A percentile compares a stretch with the other conserved stretches of the same genome.
Evolutionary conservation across 2,113 vertebrate genomes (phyloP).

Genomic region (Typhlomys cinereus): DNA sequence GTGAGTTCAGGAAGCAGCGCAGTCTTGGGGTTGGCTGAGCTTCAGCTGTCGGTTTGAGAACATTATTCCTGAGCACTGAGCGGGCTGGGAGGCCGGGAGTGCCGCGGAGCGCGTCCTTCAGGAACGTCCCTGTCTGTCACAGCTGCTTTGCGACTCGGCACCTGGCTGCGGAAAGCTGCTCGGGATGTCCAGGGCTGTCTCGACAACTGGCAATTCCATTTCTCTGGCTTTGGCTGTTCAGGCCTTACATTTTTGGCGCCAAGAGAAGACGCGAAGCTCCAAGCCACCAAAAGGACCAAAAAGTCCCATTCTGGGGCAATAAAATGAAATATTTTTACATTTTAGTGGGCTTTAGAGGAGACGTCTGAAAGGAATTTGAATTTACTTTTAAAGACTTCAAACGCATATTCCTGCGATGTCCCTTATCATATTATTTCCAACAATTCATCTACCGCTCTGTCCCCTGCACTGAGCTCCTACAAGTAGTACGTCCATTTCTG

Average conservation of each 20-base stretch:
- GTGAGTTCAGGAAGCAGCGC: neutral
- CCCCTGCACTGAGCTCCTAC: neutral
- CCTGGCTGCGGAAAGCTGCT: neutral
- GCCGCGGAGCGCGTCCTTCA: neutral
- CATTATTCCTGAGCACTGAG: neutral
- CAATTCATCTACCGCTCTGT: neutral
- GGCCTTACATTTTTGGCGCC: neutral
- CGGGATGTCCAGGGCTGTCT: neutral
- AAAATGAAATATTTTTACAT: neutral
- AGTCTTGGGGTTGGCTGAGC: neutral
- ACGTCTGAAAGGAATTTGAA: neutral
- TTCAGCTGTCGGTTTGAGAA: neutral
- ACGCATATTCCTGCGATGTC: neutral
- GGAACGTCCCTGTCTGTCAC: neutral
- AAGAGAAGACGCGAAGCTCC: neutral
- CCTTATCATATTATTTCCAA: neutral
- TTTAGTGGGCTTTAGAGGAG: neutral
- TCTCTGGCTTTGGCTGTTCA: neutral
- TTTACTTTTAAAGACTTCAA: neutral
- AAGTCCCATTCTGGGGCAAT: neutral
- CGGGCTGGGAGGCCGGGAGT: neutral
- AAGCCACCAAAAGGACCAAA: neutral
- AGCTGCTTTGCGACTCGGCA: neutral
- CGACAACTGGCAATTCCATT: neutral
- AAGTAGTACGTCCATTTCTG: neutral